A percentile compares a stretch with the other conserved stretches of the same genome.
Conservation (phyloP, 2,888 invertebrate species). For the Apodemia zela region DNA sequence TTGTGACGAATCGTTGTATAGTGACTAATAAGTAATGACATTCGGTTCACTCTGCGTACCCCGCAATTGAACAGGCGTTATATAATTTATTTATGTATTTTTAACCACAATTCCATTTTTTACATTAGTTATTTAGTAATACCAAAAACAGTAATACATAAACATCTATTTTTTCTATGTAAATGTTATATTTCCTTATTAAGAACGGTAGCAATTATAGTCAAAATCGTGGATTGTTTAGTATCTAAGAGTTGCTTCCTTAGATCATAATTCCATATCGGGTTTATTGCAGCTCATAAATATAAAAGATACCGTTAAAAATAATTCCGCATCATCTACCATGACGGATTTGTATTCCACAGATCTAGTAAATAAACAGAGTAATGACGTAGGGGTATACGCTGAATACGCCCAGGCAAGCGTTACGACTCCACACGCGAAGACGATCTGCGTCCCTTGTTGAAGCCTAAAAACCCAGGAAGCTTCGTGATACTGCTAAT, state of each 20-base stretch:
- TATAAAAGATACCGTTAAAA: slow-evolving; percentile 13
- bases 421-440: slow-evolving; percentile 55
- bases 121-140: too few relatives aligned
- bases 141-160: not conserved
- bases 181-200: slow-evolving; percentile 8
- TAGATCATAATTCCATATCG: slow-evolving; percentile 4
- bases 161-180: not conserved
- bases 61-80: too few relatives aligned
- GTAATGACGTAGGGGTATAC: slow-evolving; percentile 51
- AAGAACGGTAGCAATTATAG: slow-evolving; percentile 13
- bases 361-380: slow-evolving; percentile 18
- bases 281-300: not conserved
- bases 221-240: not conserved
- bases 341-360: slow-evolving; percentile 6
- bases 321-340: slow-evolving; percentile 14
- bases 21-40: too few relatives aligned
- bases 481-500: slow-evolving; percentile 61
- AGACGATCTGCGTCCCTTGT: slow-evolving; percentile 31
- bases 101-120: too few relatives aligned
- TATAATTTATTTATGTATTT: too few relatives aligned
- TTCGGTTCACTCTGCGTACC: too few relatives aligned
- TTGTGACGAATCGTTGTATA: too few relatives aligned
- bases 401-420: slow-evolving; percentile 48
- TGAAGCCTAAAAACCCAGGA: slow-evolving; percentile 66
- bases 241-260: slow-evolving; percentile 4